These are phyloP conservation scores for Antennarius maculatus DNA, from an alignment of 2,797 vertebrate genomes.

Conservation along the genomic window DNA sequence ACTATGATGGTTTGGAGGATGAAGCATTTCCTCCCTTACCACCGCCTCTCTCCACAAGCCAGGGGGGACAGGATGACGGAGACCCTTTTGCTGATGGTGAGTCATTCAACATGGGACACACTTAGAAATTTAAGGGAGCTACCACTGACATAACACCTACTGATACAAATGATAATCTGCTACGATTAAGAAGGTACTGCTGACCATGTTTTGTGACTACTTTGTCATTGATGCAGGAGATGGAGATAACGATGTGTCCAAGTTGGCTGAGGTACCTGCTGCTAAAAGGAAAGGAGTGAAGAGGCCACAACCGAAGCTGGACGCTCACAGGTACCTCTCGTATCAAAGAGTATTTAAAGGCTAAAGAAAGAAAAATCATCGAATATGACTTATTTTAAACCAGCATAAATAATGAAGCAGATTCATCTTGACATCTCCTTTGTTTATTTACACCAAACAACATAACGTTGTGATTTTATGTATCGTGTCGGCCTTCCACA, in stretches of 20 bases:
- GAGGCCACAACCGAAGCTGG: conserved; percentile 90
- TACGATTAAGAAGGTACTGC: not conserved
- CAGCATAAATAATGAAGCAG: no score
- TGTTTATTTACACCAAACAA: no score
- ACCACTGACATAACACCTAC: not conserved
- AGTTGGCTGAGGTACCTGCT: conserved; percentile 82
- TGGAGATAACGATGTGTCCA: conserved; percentile 74
- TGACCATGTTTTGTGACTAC: not conserved
- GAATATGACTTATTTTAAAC: no score
- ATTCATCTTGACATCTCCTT: no score
- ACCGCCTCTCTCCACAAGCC: conserved; percentile 86
- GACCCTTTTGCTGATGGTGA: conserved; percentile 64
- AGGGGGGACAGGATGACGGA: conserved; percentile 66
- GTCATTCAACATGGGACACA: not conserved
- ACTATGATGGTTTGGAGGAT: conserved; percentile 83
- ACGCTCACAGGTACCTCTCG: conserved; percentile 88
- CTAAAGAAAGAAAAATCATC: no score
- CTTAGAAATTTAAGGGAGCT: not conserved
- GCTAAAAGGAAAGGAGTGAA: conserved; percentile 82
- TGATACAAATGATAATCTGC: not conserved
- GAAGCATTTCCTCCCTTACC: conserved; percentile 89
- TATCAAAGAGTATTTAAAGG: not conserved
- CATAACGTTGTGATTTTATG: no score
- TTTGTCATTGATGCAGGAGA: conserved; percentile 50
- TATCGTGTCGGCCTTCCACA: no score